These are phyloP conservation scores for Orthosia cruda DNA, from an alignment of 2,888 invertebrate genomes.

Conservation along the genomic window DNA sequence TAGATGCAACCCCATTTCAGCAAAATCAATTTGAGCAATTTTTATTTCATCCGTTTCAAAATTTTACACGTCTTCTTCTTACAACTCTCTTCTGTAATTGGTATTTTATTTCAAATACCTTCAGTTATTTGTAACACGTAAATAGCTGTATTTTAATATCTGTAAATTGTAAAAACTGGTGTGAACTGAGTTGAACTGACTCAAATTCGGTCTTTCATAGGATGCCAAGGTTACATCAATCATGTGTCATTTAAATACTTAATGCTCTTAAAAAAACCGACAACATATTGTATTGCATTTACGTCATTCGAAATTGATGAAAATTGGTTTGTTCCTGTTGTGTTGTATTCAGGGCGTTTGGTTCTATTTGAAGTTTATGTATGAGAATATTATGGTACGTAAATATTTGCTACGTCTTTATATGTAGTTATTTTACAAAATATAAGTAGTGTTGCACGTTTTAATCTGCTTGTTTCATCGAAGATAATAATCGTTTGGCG, in stretches of 20 bases:
- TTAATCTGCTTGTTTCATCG: no score
- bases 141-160: not conserved
- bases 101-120: not conserved
- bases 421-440: no score
- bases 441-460: no score
- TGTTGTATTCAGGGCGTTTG: not conserved
- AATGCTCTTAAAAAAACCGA: slow-evolving; percentile 25
- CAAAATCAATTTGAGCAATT: not conserved
- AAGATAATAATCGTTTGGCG: no score
- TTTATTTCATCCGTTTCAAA: no score
- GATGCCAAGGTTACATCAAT: slow-evolving; percentile 50
- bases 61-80: no score
- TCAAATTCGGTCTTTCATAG: slow-evolving; percentile 24
- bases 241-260: slow-evolving; percentile 22
- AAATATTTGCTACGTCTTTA: no score
- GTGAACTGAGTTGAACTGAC: not conserved
- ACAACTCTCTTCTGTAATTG: not conserved
- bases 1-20: not conserved
- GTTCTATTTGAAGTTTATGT: not conserved
- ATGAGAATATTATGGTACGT: not conserved
- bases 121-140: not conserved
- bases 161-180: not conserved
- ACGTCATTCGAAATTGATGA: slow-evolving; percentile 33
- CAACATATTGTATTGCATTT: slow-evolving; percentile 34
- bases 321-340: slow-evolving; percentile 46